Base-by-base conservation (phyloP, 2,113 vertebrate genomes). In the Pedionomus torquatus region DNA sequence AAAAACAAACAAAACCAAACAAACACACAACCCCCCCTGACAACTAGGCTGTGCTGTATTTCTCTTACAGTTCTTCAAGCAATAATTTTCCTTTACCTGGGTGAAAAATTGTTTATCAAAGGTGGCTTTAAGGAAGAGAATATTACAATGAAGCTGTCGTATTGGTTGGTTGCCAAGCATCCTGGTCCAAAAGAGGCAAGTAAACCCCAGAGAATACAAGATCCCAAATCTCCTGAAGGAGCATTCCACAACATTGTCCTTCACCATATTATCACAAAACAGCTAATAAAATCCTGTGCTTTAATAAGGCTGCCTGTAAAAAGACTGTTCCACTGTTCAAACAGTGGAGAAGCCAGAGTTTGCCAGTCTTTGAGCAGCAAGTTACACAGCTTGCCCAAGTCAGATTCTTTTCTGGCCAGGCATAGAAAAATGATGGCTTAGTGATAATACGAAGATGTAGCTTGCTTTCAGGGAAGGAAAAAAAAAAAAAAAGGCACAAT, bases 71-170 rank as follows among this genome's bases (percentile, higher is more conserved):
- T 90, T 98, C 97, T 95, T 98, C 98, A 82, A 98, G 98, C 70
- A 97, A 41, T 30, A 97, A 94, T 83, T 97, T 97, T 16, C 98
- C 96, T 88, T 97, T 94, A 49, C 95, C 93, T 82, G 52, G 30
- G 93, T 98, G 93, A 99, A 99, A 97, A 96, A 98, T 93, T 97
- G 93, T 4, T 99, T 98, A 95, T 98, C 97, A 97, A 97, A 98
- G 60, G 98, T 96, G 44, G 97, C 98, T 95, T 99, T 98, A 43
- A 98, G 98, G 81, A 98, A 98, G 11, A 98, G 98, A 95, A 98
- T 87, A 88, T 98, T 97, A 80, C 98, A 98, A 76, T 97, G 97
- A 87, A 98, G 97, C 99, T 98, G 54, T 98, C 94, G 4, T 98
- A 98, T 75, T 69, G 98, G 96, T 51, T 98, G 98, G 15, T 98